phyloP scores from a whole-genome alignment of 2,113 vertebrate species.

The Myotis davidii region DNA sequence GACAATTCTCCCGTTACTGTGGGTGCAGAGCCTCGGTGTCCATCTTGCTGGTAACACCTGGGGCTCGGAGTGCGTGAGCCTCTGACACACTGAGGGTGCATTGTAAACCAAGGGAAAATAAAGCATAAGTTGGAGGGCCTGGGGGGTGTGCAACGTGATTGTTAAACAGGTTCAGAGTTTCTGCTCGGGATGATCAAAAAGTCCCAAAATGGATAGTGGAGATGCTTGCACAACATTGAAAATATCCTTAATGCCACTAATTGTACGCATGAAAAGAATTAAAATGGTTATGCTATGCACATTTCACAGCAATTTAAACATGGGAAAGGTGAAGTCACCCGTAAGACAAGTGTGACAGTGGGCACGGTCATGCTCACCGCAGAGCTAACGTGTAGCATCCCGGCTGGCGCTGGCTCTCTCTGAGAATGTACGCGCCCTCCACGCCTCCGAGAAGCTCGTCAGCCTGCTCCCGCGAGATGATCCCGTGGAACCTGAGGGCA shows the following conservation, averaged over 20 bases:
- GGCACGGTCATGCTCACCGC: slow-evolving; percentile 85
- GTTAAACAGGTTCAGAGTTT: neutral
- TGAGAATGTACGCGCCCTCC: slow-evolving; percentile 97
- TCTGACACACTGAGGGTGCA: neutral
- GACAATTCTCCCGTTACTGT: neutral
- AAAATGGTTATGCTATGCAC: neutral
- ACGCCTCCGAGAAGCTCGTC: slow-evolving; percentile 92
- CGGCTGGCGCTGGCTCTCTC: slow-evolving; percentile 97
- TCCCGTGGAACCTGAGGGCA: slow-evolving; percentile 94
- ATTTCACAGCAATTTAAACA: neutral
- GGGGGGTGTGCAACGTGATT: neutral
- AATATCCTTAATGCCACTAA: neutral
- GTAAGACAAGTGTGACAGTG: neutral
- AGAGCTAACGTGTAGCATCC: slow-evolving; percentile 97
- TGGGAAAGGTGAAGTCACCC: neutral
- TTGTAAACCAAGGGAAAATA: neutral
- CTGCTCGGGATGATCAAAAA: neutral
- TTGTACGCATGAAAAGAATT: neutral
- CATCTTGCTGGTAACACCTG: neutral
- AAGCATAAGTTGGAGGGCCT: neutral
- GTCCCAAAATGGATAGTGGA: neutral
- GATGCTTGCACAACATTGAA: neutral
- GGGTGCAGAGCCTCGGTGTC: neutral
- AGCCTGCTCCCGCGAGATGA: slow-evolving; percentile 95
- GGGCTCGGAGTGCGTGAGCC: neutral